Evolutionary conservation across 1,140 invertebrate genomes (phyloP).

Genomic region (Drosophila baimaii): DNA sequence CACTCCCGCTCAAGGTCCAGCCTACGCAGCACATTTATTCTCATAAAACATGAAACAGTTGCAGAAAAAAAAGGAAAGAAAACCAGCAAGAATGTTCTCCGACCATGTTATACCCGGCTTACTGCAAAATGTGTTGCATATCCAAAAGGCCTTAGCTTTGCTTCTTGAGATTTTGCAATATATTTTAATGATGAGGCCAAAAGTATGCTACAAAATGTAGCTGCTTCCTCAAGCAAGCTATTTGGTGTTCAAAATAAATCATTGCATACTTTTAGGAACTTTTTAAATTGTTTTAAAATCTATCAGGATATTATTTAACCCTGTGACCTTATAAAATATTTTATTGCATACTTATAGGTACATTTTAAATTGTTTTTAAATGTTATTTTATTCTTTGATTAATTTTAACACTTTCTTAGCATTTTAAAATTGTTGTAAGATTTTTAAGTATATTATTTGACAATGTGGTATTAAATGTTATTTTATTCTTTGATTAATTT

Average conservation of each 20-base stretch:
- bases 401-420: no score
- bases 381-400: no score
- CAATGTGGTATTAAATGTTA: no score
- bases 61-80: conserved; percentile 40
- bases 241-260: background rate
- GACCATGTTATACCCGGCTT: conserved; percentile 2
- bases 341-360: no score
- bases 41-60: conserved; percentile 68
- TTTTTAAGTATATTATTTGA: no score
- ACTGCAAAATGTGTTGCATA: conserved; percentile 8
- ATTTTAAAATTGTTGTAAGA: background rate
- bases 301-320: no score
- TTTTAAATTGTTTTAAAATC: background rate
- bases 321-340: no score
- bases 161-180: background rate
- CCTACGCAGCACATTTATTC: conserved; percentile 76
- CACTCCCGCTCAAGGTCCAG: conserved; percentile 3
- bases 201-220: background rate
- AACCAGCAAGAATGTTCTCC: background rate
- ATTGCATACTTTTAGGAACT: background rate
- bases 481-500: background rate
- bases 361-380: no score
- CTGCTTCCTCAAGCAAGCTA: no score
- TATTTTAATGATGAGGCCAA: no score
- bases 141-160: background rate